phyloP scores from a whole-genome alignment of 2,888 invertebrate species.

The Labia minor region DNA sequence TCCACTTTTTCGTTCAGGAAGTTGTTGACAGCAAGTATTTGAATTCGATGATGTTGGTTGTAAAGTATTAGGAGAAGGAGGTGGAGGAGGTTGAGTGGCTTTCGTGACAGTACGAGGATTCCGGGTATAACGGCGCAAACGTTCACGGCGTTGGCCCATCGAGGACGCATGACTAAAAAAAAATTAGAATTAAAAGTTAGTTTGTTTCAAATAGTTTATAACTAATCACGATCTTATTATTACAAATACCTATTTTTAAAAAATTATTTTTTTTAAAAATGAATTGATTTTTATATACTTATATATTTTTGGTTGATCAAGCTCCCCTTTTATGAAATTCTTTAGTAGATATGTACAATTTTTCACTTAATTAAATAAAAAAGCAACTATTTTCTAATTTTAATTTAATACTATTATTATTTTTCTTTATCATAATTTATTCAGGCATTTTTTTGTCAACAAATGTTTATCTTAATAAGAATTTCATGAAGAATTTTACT shows the following conservation, averaged over 20 bases:
- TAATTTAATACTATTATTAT: no score
- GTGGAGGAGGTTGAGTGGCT: conserved; percentile 32
- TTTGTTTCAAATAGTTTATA: no score
- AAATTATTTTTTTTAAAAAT: neutral
- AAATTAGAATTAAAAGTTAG: neutral
- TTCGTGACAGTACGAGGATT: conserved; percentile 36
- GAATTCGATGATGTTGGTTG: conserved; percentile 24
- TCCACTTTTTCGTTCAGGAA: conserved; percentile 52
- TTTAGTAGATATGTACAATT: no score
- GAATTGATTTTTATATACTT: neutral
- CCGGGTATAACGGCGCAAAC: conserved; percentile 27
- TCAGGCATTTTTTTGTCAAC: no score
- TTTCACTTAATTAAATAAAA: no score
- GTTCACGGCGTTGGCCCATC: neutral
- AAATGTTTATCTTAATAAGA: no score
- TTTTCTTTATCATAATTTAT: no score
- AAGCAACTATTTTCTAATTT: no score
- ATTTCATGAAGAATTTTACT: no score
- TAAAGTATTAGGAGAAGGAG: conserved; percentile 24
- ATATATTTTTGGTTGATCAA: no score
- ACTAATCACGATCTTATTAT: no score
- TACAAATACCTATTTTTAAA: neutral
- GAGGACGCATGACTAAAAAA: neutral
- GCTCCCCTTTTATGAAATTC: no score
- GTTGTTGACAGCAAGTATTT: conserved; percentile 35